Evolutionary conservation across 2,797 vertebrate species (phyloP).

Genomic region (Darevskia nairensis): DNA sequence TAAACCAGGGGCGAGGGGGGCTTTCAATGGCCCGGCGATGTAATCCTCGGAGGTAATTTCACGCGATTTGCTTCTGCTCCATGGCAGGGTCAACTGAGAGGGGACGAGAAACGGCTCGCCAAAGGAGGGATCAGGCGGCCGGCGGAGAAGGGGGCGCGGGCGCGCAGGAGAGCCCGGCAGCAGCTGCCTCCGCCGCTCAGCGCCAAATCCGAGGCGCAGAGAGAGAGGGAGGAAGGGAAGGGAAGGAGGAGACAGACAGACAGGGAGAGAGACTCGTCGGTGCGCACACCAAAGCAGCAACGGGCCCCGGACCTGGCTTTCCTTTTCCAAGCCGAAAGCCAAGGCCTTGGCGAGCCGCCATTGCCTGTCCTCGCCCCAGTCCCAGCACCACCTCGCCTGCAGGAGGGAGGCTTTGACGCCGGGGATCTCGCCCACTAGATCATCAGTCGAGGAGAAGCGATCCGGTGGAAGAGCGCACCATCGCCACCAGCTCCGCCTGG

Average conservation of each 20-base stretch:
- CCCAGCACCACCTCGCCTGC: neutral
- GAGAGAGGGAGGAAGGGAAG: no score
- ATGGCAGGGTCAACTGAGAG: slow-evolving; percentile 84
- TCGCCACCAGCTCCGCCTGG: no score
- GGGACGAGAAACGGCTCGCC: slow-evolving; percentile 72
- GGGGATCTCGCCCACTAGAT: neutral
- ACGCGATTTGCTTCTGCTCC: slow-evolving; percentile 87
- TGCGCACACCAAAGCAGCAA: neutral
- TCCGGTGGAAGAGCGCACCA: neutral
- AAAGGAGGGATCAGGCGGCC: slow-evolving; percentile 85
- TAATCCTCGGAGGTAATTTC: slow-evolving; percentile 92
- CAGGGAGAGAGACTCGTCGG: neutral
- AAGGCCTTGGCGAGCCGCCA: neutral
- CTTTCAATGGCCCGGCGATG: slow-evolving; percentile 82
- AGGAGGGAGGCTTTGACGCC: neutral
- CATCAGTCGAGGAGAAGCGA: neutral
- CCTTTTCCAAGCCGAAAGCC: neutral
- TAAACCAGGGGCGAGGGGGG: slow-evolving; percentile 80
- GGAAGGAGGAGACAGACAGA: neutral
- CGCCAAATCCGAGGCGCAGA: neutral
- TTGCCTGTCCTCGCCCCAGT: neutral
- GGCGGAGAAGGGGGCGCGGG: slow-evolving; percentile 84
- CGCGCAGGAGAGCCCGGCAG: slow-evolving; percentile 75
- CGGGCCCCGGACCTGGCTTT: neutral
- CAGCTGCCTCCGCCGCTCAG: slow-evolving; percentile 32